Evolutionary conservation across 2,888 invertebrate genomes (phyloP).

Genomic region (Drosophila meridionalis): DNA sequence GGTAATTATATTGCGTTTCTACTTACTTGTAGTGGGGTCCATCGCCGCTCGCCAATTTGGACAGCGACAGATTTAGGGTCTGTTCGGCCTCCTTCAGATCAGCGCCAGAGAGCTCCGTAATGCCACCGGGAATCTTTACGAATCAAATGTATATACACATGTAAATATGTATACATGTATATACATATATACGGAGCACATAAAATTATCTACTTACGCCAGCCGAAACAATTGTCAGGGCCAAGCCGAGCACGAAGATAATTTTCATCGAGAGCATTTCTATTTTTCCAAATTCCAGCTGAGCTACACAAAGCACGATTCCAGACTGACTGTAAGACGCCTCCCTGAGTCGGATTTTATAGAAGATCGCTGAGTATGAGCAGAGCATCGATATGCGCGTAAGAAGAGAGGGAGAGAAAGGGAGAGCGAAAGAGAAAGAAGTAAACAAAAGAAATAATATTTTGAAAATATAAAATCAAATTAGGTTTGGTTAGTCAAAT

Average conservation of each 20-base stretch:
- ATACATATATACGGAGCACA: not conserved
- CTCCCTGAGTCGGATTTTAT: constrained; percentile 39
- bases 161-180: not conserved
- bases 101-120: not conserved
- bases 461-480: not conserved
- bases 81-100: not conserved
- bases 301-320: not conserved
- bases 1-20: not conserved
- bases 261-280: constrained; percentile 51
- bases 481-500: not conserved
- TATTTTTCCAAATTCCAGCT: constrained; percentile 1
- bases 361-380: constrained; percentile 12
- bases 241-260: constrained; percentile 49
- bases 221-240: constrained; percentile 32
- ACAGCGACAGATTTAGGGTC: not conserved
- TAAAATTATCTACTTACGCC: constrained; percentile 25
- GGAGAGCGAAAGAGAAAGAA: not conserved
- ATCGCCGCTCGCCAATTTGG: constrained; percentile 9
- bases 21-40: constrained; percentile 40
- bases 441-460: not conserved
- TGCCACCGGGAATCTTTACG: not conserved
- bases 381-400: not conserved
- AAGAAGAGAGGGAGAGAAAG: not conserved
- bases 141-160: not conserved
- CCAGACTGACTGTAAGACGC: constrained; percentile 28